A percentile compares a stretch with the other conserved stretches of the same genome.
phyloP scores from a whole-genome alignment of 2,113 vertebrate genomes.

The Thalassoma bifasciatum region DNA sequence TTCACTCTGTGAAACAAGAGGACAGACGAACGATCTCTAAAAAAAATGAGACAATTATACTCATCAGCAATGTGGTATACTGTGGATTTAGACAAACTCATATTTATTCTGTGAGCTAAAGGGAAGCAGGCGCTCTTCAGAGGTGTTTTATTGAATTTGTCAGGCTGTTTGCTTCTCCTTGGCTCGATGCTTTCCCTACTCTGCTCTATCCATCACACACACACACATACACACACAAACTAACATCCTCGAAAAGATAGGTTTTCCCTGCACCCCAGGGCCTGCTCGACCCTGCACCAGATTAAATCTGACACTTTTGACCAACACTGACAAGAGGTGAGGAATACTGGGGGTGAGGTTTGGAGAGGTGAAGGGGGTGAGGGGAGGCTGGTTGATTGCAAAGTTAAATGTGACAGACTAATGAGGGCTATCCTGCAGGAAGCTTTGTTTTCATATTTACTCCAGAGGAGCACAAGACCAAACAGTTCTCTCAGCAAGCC shows the following conservation, averaged over 20 bases:
- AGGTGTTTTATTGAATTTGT: constrained; percentile 80
- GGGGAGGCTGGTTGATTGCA: constrained; percentile 27
- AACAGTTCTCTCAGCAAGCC: constrained; percentile 43
- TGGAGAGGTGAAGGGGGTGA: neutral
- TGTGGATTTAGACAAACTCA: constrained; percentile 58
- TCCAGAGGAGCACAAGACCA: constrained; percentile 66
- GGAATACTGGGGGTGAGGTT: constrained; percentile 42
- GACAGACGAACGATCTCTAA: neutral
- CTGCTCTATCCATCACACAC: constrained; percentile 61
- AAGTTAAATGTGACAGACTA: constrained; percentile 78
- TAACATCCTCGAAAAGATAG: constrained; percentile 72
- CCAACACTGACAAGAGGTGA: constrained; percentile 74
- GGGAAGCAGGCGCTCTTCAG: constrained; percentile 47
- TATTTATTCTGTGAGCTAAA: constrained; percentile 68
- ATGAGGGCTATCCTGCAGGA: constrained; percentile 77
- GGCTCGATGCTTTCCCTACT: constrained; percentile 58
- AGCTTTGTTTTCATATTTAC: constrained; percentile 84
- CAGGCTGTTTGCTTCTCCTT: constrained; percentile 67
- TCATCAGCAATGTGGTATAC: constrained; percentile 32
- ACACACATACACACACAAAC: constrained; percentile 55
- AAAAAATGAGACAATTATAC: constrained; percentile 66
- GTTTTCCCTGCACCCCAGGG: constrained; percentile 70
- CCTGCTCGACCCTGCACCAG: constrained; percentile 74
- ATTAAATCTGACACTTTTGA: constrained; percentile 82
- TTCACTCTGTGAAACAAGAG: constrained; percentile 64